These are phyloP conservation scores for Eupithecia pulchellata DNA, from an alignment of 2,888 invertebrate genomes.

Conservation along the genomic window DNA sequence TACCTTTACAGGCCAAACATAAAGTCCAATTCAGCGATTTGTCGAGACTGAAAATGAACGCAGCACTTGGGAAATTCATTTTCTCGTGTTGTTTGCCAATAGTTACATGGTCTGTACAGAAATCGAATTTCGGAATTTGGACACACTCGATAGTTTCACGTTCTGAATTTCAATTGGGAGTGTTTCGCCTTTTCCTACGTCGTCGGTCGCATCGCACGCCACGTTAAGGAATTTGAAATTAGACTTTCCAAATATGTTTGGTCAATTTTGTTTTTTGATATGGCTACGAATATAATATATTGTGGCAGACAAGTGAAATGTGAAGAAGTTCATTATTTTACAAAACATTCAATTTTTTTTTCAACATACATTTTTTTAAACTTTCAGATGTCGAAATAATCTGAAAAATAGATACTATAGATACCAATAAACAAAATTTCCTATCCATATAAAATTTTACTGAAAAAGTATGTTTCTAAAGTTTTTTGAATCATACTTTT, in stretches of 20 bases:
- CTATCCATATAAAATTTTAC: not conserved
- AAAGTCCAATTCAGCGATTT: conserved; percentile 43
- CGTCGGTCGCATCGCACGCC: conserved; percentile 60
- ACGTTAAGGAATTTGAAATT: conserved; percentile 76
- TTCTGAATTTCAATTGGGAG: conserved; percentile 77
- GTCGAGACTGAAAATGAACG: conserved; percentile 21
- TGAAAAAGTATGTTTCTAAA: no score
- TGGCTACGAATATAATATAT: no score
- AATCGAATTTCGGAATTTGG: conserved; percentile 70
- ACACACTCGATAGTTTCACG: conserved; percentile 67
- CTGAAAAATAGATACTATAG: not conserved
- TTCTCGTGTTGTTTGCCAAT: conserved; percentile 70
- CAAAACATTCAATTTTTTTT: no score
- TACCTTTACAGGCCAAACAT: conserved; percentile 2
- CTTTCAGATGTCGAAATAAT: no score
- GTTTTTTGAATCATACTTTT: no score
- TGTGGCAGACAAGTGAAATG: not conserved
- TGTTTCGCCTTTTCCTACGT: conserved; percentile 67
- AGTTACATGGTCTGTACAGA: conserved; percentile 60
- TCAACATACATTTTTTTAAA: no score
- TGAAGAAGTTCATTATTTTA: not conserved
- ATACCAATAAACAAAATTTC: not conserved
- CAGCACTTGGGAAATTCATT: conserved; percentile 48
- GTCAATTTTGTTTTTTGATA: not conserved
- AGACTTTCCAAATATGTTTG: conserved; percentile 58